Conservation (phyloP, 92 coral and sea anemone species). For the Porites rus region DNA sequence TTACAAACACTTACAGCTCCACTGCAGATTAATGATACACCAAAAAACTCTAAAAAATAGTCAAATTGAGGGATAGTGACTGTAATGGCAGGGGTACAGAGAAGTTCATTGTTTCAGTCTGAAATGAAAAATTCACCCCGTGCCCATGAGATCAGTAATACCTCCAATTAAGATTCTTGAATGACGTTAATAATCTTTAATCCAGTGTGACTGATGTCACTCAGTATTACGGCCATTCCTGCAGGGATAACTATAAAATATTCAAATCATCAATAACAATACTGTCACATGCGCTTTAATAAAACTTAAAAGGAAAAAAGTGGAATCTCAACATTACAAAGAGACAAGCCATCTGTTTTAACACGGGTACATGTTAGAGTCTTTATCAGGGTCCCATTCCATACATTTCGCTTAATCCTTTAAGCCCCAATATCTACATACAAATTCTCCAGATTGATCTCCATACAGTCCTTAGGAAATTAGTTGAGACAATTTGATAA, state of each 20-base stretch:
- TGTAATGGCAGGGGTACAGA: background rate
- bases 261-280: conserved; percentile 3
- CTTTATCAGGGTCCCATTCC: too few relatives aligned
- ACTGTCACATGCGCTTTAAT: background rate
- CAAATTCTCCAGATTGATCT: too few relatives aligned
- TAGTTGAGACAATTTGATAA: too few relatives aligned
- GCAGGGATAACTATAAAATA: conserved; percentile 33
- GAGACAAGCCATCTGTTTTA: too few relatives aligned
- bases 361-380: too few relatives aligned
- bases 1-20: background rate
- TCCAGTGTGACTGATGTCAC: conserved; percentile 27
- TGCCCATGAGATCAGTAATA: conserved; percentile 26
- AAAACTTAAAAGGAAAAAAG: background rate
- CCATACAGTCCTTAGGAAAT: too few relatives aligned
- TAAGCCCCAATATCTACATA: too few relatives aligned
- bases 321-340: background rate
- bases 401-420: too few relatives aligned
- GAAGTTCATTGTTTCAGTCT: background rate
- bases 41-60: background rate
- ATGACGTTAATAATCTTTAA: conserved; percentile 13
- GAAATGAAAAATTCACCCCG: background rate
- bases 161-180: conserved; percentile 39
- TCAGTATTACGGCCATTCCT: conserved; percentile 29
- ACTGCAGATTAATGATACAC: background rate
- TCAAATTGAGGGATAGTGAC: background rate